phyloP scores from a whole-genome alignment of 2,113 vertebrate species.

The Hippoglossus stenolepis region DNA sequence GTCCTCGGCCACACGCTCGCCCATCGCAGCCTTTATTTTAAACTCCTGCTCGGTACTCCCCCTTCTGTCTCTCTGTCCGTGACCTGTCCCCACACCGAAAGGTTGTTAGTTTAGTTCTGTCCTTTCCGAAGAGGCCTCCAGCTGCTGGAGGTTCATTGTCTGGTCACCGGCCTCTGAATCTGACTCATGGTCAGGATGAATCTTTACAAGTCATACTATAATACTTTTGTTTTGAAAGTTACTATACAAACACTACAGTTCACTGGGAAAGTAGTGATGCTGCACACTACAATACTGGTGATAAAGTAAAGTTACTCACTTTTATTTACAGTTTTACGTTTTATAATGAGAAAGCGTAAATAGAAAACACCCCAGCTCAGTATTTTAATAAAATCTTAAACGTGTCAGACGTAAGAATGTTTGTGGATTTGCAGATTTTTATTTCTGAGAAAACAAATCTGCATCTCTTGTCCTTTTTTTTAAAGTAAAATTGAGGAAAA shows the following conservation, averaged over 20 bases:
- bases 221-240: slow-evolving; percentile 18
- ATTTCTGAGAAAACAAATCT: neutral
- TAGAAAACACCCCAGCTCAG: too few species aligned
- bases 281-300: too few species aligned
- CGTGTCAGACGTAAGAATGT: too few species aligned
- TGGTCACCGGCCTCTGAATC: slow-evolving; percentile 35
- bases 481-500: neutral
- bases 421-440: too few species aligned
- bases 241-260: neutral
- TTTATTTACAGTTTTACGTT: neutral
- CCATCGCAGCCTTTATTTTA: slow-evolving; percentile 33
- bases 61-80: neutral
- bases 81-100: neutral
- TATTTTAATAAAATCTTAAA: too few species aligned
- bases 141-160: slow-evolving; percentile 63
- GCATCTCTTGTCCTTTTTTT: neutral
- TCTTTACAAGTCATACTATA: too few species aligned
- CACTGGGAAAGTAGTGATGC: neutral
- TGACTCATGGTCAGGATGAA: slow-evolving; percentile 9
- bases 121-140: slow-evolving; percentile 35
- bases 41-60: neutral
- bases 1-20: slow-evolving; percentile 30
- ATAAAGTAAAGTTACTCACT: neutral
- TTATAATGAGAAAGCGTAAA: too few species aligned
- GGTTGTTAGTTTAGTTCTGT: too few species aligned